Conservation (phyloP, 1,140 invertebrate species). For the Muscidifurax raptorellus region DNA sequence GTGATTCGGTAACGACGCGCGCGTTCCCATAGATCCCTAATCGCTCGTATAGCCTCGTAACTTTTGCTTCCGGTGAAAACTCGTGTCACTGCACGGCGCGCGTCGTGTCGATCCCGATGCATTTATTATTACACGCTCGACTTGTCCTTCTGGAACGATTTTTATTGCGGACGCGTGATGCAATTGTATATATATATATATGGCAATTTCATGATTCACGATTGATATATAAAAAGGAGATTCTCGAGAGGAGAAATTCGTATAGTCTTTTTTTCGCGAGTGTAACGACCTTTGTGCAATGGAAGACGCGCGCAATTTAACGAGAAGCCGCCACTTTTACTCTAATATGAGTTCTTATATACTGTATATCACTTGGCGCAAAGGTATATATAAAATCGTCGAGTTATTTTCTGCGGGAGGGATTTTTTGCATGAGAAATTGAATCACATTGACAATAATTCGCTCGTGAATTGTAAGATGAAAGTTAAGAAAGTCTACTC, state of each 20-base stretch:
- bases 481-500: constrained; percentile 38
- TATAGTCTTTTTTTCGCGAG: neutral
- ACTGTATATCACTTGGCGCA: neutral
- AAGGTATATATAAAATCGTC: constrained; percentile 5
- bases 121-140: too few species aligned
- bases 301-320: constrained; percentile 33
- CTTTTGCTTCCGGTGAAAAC: constrained; percentile 38
- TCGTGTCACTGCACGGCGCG: neutral
- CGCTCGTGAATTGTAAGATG: constrained; percentile 1
- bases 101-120: too few species aligned
- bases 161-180: too few species aligned
- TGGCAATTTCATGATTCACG: neutral
- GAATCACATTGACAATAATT: constrained; percentile 28
- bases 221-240: neutral
- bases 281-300: constrained; percentile 22
- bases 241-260: neutral
- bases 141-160: too few species aligned
- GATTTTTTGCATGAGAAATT: constrained; percentile 17
- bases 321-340: constrained; percentile 29
- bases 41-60: neutral
- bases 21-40: constrained; percentile 23
- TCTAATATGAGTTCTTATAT: neutral
- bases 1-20: constrained; percentile 35
- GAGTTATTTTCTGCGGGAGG: neutral
- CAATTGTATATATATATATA: too few species aligned